Base-by-base conservation (phyloP, 2,113 vertebrate species). In the Andinoacara biseriatus region DNA sequence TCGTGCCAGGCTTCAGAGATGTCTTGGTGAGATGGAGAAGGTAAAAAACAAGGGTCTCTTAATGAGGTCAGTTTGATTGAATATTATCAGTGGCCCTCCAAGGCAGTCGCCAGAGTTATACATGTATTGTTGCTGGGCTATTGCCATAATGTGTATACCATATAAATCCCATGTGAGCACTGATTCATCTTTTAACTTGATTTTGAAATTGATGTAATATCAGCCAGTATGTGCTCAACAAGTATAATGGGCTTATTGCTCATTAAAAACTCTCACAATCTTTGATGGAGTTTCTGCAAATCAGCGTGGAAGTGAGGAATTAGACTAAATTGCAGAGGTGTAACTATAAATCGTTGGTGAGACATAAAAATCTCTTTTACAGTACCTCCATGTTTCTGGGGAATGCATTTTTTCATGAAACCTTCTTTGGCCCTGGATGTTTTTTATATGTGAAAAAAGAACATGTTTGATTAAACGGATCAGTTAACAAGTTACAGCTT, bases 41-140 rank as follows among this genome's bases (percentile, higher is more conserved):
- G 83, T 91, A 88, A 88, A 90, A 87, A 93, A 91, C 89, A 91
- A 33, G 82, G 82, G 58, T 20, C 78, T 69, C 84, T 76, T 95
- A 94, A 94, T 93, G 94, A 95, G 94, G 87, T 92, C 81, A 85
- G 78, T 84, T 87, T 91, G 94, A 94, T 87, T 85, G 91, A 93
- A 87, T 86, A 87, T 90, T 90, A 90, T 87, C 92, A 84, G 83
- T 31, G 80, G 38, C 77, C 87, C 90, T 89, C 65, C 82, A 91
- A 90, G 90, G 90, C 86, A 86, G 65, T 83, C 56, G 63, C 76
- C 63, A 40, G 74, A 46, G 83, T 85, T 80, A 91, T 90, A 86
- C 91, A 90, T 94, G 88, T 84, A 52, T 58, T 56, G 65, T 76
- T 79, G 76, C 67, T 35, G 74, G 60, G 31, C 31, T n/a, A 31